phyloP scores from a whole-genome alignment of 2,888 invertebrate species.

The Drosophila gaucha region DNA sequence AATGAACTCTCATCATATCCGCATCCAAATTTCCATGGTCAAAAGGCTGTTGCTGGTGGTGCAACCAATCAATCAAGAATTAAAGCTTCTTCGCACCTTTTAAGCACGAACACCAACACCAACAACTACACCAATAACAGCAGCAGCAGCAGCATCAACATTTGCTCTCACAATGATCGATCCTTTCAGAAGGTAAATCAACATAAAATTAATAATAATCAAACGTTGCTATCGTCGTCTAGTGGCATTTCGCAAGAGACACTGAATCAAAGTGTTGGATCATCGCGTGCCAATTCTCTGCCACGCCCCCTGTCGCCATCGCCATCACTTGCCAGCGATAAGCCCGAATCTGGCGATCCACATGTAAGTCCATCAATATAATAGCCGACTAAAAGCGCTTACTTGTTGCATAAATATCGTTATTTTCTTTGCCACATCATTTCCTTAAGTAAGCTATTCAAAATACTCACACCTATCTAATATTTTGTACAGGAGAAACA shows the following conservation, averaged over 20 bases:
- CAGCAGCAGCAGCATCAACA: conserved; percentile 31
- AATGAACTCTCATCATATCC: conserved; percentile 21
- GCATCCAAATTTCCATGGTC: conserved; percentile 32
- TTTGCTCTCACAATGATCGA: conserved; percentile 12
- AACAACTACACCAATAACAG: conserved; percentile 14
- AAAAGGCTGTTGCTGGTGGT: conserved; percentile 22
- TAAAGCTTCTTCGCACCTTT: conserved; percentile 22
- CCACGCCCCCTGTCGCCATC: conserved; percentile 95
- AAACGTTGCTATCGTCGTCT: conserved; percentile 86
- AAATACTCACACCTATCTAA: no score
- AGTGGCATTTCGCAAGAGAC: conserved; percentile 88
- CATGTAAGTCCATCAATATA: conserved; percentile 86
- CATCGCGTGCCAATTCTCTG: conserved; percentile 88
- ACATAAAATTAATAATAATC: conserved; percentile 43
- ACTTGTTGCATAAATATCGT: no score
- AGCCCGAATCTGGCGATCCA: conserved; percentile 90
- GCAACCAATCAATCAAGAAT: conserved; percentile 28
- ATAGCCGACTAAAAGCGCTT: no score
- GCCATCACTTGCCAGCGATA: conserved; percentile 95
- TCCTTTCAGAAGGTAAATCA: conserved; percentile 43
- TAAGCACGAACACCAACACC: conserved; percentile 25
- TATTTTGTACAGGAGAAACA: conserved; percentile 90
- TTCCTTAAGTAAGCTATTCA: no score
- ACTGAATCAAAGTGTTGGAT: conserved; percentile 87
- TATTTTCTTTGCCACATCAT: no score